Percentiles rank a stretch among this genome's conserved stretches.
Conservation (phyloP, 2,888 invertebrate species). For the Epinotia bilunana region DNA sequence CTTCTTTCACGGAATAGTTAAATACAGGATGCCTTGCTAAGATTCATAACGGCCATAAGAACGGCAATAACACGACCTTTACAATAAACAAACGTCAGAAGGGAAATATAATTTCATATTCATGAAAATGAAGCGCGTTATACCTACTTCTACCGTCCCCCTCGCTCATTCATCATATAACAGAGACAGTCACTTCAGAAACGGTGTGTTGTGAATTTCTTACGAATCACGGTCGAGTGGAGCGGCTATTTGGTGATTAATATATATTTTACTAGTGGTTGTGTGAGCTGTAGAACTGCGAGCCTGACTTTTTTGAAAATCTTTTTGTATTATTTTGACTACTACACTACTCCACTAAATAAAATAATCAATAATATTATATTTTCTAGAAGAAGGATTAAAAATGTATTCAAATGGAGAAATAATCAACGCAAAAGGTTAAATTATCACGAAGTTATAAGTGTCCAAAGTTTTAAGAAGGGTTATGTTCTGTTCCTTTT, state of each 20-base stretch:
- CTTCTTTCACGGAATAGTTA: conserved; percentile 34
- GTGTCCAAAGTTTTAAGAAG: too few relatives aligned
- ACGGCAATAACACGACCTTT: conserved; percentile 41
- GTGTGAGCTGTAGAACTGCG: too few relatives aligned
- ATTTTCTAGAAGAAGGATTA: too few relatives aligned
- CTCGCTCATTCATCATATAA: conserved; percentile 41
- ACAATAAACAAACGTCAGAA: conserved; percentile 39
- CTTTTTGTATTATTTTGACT: too few relatives aligned
- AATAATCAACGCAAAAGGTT: too few relatives aligned
- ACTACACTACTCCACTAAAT: too few relatives aligned
- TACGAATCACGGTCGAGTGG: conserved; percentile 1
- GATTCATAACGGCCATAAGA: conserved; percentile 42
- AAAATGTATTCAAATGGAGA: too few relatives aligned
- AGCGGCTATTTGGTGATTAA: not conserved
- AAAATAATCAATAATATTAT: too few relatives aligned
- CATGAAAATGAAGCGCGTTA: conserved; percentile 36
- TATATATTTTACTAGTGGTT: too few relatives aligned
- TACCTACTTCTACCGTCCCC: conserved; percentile 24
- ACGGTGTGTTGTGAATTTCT: conserved; percentile 24
- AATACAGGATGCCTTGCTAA: conserved; percentile 3
- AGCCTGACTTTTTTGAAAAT: too few relatives aligned
- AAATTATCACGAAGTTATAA: too few relatives aligned
- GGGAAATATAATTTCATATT: conserved; percentile 43
- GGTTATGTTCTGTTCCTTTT: too few relatives aligned
- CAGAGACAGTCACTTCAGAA: conserved; percentile 28